Evolutionary conservation across 2,888 invertebrate species (phyloP).

Genomic region (Cybosia mesomella): DNA sequence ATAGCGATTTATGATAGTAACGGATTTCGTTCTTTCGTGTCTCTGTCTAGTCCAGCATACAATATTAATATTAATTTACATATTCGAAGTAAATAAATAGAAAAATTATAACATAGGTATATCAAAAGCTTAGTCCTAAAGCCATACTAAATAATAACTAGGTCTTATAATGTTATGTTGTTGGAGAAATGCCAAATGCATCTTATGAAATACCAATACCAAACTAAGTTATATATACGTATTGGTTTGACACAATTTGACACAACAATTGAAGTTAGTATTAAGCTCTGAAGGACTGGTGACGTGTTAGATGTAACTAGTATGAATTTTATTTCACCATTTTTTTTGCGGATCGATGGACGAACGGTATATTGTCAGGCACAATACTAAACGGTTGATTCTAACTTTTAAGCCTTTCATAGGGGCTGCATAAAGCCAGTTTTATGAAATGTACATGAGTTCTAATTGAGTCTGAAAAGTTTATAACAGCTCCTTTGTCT

Average conservation of each 20-base stretch:
- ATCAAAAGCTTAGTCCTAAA: too few relatives aligned
- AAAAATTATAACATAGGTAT: too few relatives aligned
- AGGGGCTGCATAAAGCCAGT: background rate
- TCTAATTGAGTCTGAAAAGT: background rate
- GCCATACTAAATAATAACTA: slow-evolving; percentile 13
- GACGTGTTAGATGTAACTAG: background rate
- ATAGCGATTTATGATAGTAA: background rate
- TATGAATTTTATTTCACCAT: background rate
- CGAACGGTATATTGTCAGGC: too few relatives aligned
- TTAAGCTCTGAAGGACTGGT: background rate
- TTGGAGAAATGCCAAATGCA: slow-evolving; percentile 28
- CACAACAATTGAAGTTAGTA: background rate
- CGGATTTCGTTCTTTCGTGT: background rate
- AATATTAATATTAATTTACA: too few relatives aligned
- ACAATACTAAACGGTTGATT: background rate
- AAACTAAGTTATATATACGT: background rate
- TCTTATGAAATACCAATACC: slow-evolving; percentile 14
- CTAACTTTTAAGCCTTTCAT: too few relatives aligned
- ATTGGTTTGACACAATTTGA: background rate
- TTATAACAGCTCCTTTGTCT: background rate
- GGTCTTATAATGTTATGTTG: slow-evolving; percentile 15
- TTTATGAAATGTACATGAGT: background rate
- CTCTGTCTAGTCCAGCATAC: too few relatives aligned
- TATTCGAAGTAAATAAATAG: too few relatives aligned
- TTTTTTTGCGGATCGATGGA: background rate